These are phyloP conservation scores for Andricus quercusramuli DNA, from an alignment of 2,888 invertebrate species.

Conservation along the genomic window DNA sequence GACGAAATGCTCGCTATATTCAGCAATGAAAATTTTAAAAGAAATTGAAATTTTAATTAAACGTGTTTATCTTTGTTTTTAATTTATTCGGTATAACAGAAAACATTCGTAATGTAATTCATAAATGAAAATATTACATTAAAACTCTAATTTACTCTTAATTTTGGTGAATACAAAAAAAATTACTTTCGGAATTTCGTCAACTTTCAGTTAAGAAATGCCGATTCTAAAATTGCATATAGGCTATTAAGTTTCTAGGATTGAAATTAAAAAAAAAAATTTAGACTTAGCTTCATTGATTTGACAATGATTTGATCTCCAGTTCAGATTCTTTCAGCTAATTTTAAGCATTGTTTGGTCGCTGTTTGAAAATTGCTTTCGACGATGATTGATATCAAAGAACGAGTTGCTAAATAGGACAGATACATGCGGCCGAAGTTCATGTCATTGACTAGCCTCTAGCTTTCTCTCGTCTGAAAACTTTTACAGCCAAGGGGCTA, in stretches of 20 bases:
- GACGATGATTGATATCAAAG: conserved; percentile 12
- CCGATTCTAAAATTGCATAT: too few species aligned
- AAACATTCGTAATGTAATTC: neutral
- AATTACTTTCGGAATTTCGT: too few species aligned
- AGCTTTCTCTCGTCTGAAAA: conserved; percentile 21
- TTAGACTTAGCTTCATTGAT: neutral
- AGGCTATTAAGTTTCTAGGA: neutral
- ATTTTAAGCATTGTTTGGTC: neutral
- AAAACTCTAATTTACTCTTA: too few species aligned
- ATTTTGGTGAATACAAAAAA: too few species aligned
- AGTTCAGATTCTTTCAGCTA: neutral
- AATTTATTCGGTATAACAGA: neutral
- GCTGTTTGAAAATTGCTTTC: neutral
- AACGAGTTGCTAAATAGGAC: conserved; percentile 11
- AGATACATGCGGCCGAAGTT: conserved; percentile 1
- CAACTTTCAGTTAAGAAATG: too few species aligned
- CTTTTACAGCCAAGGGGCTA: conserved; percentile 8
- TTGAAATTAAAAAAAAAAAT: neutral
- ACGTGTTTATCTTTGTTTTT: neutral
- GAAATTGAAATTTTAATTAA: neutral
- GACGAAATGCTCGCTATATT: neutral
- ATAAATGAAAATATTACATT: too few species aligned
- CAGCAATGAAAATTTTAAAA: neutral
- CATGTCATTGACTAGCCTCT: conserved; percentile 17
- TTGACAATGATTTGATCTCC: neutral